Evolutionary conservation across 1,140 invertebrate genomes (phyloP).

Genomic region (Lasioglossum albipes): DNA sequence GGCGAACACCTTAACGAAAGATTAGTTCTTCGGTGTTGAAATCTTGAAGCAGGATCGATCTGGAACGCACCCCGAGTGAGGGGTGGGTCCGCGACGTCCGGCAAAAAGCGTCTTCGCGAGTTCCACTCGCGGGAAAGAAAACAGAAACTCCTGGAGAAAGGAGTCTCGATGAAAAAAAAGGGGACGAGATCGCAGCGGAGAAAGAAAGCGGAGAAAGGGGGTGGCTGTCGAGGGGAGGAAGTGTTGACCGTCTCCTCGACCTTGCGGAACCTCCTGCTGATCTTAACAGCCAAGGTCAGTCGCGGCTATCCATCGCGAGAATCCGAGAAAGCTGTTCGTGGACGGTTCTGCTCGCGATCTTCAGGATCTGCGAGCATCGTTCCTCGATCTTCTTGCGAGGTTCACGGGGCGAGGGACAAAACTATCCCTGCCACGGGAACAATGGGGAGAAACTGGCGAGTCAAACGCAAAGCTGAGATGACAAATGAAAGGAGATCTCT

Average conservation of each 20-base stretch:
- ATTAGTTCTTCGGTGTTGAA: too few species aligned
- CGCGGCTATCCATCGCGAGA: neutral
- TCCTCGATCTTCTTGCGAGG: slow-evolving; percentile 8
- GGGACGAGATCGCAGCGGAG: neutral
- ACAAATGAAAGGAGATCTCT: slow-evolving; percentile 74
- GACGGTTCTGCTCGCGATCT: neutral
- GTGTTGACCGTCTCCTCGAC: slow-evolving; percentile 32
- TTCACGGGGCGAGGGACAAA: slow-evolving; percentile 69
- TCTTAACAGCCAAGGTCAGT: neutral
- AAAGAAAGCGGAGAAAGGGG: neutral
- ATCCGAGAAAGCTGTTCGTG: too few species aligned
- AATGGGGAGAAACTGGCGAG: slow-evolving; percentile 70
- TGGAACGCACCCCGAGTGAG: neutral
- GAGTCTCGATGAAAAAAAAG: slow-evolving; percentile 54
- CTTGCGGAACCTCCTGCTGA: slow-evolving; percentile 19
- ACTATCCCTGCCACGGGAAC: slow-evolving; percentile 65
- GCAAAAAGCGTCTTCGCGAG: slow-evolving; percentile 60
- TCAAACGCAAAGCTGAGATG: slow-evolving; percentile 75
- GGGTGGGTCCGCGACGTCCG: neutral
- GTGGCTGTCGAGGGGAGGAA: slow-evolving; percentile 13
- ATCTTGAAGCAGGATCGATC: neutral
- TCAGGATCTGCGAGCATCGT: neutral
- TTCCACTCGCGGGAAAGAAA: slow-evolving; percentile 61
- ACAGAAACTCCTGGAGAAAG: slow-evolving; percentile 58
- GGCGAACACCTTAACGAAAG: too few species aligned